phyloP scores from a whole-genome alignment of 1,140 invertebrate genomes.

The Epicauta chinensis region DNA sequence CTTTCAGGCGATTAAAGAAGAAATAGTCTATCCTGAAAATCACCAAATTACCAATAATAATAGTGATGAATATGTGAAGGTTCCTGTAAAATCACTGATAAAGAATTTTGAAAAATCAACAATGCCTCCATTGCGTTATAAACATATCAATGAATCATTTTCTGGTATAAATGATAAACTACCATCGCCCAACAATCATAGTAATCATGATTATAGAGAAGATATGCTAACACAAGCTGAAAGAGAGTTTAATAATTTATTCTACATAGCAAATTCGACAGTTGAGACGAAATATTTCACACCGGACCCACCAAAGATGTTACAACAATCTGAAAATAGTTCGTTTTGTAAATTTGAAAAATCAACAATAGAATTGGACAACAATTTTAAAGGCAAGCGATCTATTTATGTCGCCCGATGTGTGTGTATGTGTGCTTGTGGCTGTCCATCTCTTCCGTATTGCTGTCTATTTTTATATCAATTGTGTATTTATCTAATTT shows the following conservation, averaged over 20 bases:
- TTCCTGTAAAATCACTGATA: constrained; percentile 59
- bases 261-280: constrained; percentile 26
- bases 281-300: constrained; percentile 25
- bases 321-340: constrained; percentile 37
- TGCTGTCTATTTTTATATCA: not conserved
- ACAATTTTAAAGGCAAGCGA: constrained; percentile 2
- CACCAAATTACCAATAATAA: constrained; percentile 8
- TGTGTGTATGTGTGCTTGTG: constrained; percentile 7
- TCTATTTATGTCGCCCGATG: not conserved
- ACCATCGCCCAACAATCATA: constrained; percentile 1
- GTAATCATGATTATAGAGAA: constrained; percentile 8
- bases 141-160: constrained; percentile 46
- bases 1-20: constrained; percentile 32
- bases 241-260: constrained; percentile 35
- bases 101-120: constrained; percentile 56
- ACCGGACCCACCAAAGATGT: constrained; percentile 15
- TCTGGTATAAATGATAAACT: constrained; percentile 34
- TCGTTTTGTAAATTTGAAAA: constrained; percentile 36
- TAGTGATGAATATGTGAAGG: constrained; percentile 48
- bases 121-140: constrained; percentile 50
- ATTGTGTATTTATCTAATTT: not conserved
- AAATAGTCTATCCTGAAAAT: constrained; percentile 4
- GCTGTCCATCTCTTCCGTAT: not conserved
- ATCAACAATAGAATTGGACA: not conserved
- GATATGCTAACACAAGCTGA: constrained; percentile 26